A percentile compares a stretch with the other conserved stretches of the same genome.
These are phyloP conservation scores for Fulica atra DNA, from an alignment of 2,113 vertebrate genomes.

Conservation along the genomic window DNA sequence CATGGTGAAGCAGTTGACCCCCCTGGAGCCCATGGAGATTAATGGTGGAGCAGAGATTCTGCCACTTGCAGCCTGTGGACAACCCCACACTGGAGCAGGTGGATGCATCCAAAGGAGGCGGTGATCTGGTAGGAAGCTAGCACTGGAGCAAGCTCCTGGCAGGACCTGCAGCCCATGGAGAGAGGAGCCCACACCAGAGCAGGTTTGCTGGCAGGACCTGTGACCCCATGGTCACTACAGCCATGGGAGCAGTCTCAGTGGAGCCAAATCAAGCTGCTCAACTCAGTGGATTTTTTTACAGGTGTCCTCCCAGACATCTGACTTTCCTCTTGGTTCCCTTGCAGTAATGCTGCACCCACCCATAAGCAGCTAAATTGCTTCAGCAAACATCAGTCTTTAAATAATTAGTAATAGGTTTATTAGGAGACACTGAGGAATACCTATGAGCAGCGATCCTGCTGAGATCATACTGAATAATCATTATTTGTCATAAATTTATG, in stretches of 20 bases:
- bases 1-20: too few species aligned
- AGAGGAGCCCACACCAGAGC: too few species aligned
- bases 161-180: too few species aligned
- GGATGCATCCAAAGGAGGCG: too few species aligned
- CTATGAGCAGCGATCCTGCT: neutral
- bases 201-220: too few species aligned
- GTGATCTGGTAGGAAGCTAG: too few species aligned
- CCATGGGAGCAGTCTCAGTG: neutral
- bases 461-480: neutral
- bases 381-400: neutral
- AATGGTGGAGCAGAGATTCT: too few species aligned
- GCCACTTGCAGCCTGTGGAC: too few species aligned
- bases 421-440: neutral
- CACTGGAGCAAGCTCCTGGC: too few species aligned
- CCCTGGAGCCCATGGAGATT: too few species aligned
- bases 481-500: neutral
- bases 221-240: neutral
- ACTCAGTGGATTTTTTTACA: neutral
- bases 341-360: neutral
- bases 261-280: neutral
- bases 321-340: neutral
- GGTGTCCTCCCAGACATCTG: neutral
- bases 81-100: too few species aligned
- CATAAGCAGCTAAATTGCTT: neutral
- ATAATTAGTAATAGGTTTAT: neutral